Conservation (phyloP, 64 coral and sea anemone genomes). For the Astreopora myriophthalma region DNA sequence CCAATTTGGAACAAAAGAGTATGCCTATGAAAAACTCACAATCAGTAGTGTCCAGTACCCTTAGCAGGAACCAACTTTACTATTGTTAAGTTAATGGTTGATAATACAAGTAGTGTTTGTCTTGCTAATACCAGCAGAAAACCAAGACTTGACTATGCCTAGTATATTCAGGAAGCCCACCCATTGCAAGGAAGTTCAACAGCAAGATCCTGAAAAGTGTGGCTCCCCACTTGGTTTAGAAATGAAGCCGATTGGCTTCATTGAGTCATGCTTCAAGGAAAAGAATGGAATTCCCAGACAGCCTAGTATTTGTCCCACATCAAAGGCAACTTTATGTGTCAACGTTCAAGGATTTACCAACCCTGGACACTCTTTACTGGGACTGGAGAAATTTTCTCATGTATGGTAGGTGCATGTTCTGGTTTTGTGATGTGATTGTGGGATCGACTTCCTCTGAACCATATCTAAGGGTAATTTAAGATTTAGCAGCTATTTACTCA, state of each 20-base stretch:
- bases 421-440: not conserved
- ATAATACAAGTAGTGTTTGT: not conserved
- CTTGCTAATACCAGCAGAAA: not conserved
- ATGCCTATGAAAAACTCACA: no score
- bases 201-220: not conserved
- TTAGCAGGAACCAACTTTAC: no score
- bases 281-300: conserved; percentile 83
- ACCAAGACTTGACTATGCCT: not conserved
- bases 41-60: no score
- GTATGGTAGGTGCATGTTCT: conserved; percentile 61
- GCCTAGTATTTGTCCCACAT: conserved; percentile 48
- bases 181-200: not conserved
- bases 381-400: conserved; percentile 78
- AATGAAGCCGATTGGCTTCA: conserved; percentile 54
- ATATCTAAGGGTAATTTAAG: not conserved
- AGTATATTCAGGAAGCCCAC: not conserved
- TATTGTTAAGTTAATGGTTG: no score
- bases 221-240: not conserved
- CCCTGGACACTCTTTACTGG: conserved; percentile 58
- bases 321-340: conserved; percentile 58
- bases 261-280: conserved; percentile 76
- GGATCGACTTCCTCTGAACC: not conserved
- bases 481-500: no score
- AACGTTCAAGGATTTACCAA: conserved; percentile 63
- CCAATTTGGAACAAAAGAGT: no score